phyloP scores from a whole-genome alignment of 2,888 invertebrate genomes.

The Balanococcus diminutus region DNA sequence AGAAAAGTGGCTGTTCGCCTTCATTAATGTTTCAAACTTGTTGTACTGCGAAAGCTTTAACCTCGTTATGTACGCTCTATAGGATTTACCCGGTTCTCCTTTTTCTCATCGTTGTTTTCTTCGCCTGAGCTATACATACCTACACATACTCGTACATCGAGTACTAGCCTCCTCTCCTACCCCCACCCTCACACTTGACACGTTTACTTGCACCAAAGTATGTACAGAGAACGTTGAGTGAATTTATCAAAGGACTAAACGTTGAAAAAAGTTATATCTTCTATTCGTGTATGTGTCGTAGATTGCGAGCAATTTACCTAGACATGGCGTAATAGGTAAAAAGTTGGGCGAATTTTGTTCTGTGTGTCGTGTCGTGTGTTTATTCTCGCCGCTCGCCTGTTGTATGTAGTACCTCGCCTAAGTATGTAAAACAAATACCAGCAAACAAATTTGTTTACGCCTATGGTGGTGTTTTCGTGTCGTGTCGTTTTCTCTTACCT shows the following conservation, averaged over 20 bases:
- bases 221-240: not conserved
- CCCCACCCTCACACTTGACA: not conserved
- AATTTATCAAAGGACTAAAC: conserved; percentile 23
- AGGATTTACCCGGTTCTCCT: not conserved
- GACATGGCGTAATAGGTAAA: not conserved
- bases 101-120: not conserved
- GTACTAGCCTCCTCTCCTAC: not conserved
- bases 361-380: not conserved
- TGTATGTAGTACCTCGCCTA: too few species aligned
- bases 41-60: conserved; percentile 27
- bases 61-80: conserved; percentile 37
- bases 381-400: not conserved
- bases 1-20: conserved; percentile 40
- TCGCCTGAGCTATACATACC: too few species aligned
- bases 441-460: not conserved
- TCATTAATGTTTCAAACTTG: conserved; percentile 40
- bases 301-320: conserved; percentile 3
- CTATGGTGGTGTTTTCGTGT: not conserved
- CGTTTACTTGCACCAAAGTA: not conserved
- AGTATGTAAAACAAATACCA: not conserved
- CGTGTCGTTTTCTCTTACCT: not conserved
- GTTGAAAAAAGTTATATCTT: not conserved
- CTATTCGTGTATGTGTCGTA: not conserved
- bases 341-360: too few species aligned
- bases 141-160: not conserved